phyloP scores from a whole-genome alignment of 2,797 vertebrate species.

The Clarias laeviceps region DNA sequence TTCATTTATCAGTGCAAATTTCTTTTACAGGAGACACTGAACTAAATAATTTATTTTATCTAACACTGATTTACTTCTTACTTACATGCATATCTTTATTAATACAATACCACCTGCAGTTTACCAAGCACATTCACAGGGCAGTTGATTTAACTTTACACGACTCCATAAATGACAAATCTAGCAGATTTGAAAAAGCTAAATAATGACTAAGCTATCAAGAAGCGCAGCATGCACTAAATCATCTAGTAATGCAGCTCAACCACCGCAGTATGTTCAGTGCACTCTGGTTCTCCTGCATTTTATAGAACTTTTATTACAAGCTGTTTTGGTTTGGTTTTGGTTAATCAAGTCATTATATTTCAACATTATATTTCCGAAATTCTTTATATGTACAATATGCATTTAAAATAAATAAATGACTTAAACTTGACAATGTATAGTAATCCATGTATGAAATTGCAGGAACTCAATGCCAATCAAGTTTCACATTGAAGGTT shows the following conservation, averaged over 20 bases:
- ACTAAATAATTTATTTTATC: background rate
- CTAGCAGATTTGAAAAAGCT: background rate
- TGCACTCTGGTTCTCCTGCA: too few species aligned
- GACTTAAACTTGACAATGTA: background rate
- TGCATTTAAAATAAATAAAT: background rate
- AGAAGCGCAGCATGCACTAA: background rate
- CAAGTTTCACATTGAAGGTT: background rate
- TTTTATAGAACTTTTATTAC: background rate
- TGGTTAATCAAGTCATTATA: background rate
- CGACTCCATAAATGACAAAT: background rate
- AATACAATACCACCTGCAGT: background rate
- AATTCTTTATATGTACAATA: background rate
- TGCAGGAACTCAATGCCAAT: background rate
- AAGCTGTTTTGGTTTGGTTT: background rate
- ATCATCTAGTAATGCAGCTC: slow-evolving; percentile 1
- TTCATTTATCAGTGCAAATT: background rate
- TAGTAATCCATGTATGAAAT: background rate
- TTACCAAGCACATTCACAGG: background rate
- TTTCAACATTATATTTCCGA: background rate
- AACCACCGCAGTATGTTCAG: too few species aligned
- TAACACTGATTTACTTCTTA: background rate
- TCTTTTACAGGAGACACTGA: background rate
- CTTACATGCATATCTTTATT: background rate
- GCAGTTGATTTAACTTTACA: background rate
- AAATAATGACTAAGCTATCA: background rate